Evolutionary conservation across 2,888 invertebrate species (phyloP), one percentile per base, ranked within the genome.

Genomic region (Philereme transversata): DNA sequence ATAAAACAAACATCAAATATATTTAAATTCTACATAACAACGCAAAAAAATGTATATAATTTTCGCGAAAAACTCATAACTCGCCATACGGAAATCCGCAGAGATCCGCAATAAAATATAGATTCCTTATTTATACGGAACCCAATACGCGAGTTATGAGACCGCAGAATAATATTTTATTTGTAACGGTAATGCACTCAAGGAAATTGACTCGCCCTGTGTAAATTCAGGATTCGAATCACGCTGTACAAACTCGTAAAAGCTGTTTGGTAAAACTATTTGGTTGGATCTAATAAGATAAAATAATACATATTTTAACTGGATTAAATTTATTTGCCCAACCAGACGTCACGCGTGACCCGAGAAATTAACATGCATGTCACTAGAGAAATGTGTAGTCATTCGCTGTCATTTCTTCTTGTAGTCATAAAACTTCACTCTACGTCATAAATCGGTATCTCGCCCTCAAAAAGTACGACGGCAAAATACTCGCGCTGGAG

Each of bases 161-260:
- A 69, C 74, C 73, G 65, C 65, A 64, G 72, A 70, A 75, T 76
- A 73, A 78, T 81, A 81, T 77, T 79, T 81, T 78, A 79, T 77
- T 78, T 79, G 72, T 71, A 72, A 69, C 69, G 59, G 75, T 81
- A 78, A 83, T 82, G 82, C 86, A 85, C 86, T 85, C 77, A 78
- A 75, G 80, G 71, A 84, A 83, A 86, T 86, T 84, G 83, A 84
- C 79, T 80, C 67, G 53, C 58, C 61, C 56, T 55, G 70, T 70
- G 73, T 68, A 70, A 72, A 79, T 67, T 76, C 72, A 71, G 71
- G 64, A 62, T 59, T 56, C 52, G 62, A 46, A 63, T 48, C 62
- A 46, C 54, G 45, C 52, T 45, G 56, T 51, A 48, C 36, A 5
- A 41, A 50, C 4, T 10, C 5, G 4, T 10, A 43, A 10, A 10